Conservation (phyloP, 2,888 invertebrate species). For the Nyleta sp. region DNA sequence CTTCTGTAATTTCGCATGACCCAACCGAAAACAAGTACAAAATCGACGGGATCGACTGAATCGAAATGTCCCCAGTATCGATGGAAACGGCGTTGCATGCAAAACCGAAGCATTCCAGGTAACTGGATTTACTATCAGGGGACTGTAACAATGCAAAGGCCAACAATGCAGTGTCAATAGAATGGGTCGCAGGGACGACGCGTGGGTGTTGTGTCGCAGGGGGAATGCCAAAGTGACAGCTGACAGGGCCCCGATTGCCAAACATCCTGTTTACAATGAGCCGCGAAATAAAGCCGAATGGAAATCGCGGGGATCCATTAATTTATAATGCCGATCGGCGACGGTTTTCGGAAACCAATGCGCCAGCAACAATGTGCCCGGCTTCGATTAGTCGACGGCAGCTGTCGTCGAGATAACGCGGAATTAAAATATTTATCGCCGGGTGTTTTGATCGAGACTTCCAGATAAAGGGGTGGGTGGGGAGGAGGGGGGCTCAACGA, state of each 20-base stretch:
- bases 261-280: slow-evolving; percentile 63
- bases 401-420: slow-evolving; percentile 47
- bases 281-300: slow-evolving; percentile 57
- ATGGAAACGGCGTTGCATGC: slow-evolving; percentile 40
- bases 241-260: slow-evolving; percentile 68
- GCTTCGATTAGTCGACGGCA: slow-evolving; percentile 25
- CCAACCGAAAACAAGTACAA: neutral
- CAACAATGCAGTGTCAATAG: slow-evolving; percentile 69
- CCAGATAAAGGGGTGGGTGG: no score
- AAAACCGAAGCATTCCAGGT: slow-evolving; percentile 66
- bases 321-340: slow-evolving; percentile 53
- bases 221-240: slow-evolving; percentile 70
- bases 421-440: slow-evolving; percentile 49
- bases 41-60: no score
- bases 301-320: slow-evolving; percentile 60
- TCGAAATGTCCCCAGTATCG: slow-evolving; percentile 31
- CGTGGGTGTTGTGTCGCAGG: slow-evolving; percentile 70
- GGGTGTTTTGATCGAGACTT: no score
- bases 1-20: no score
- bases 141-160: slow-evolving; percentile 55
- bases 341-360: slow-evolving; percentile 31
- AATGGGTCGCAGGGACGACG: slow-evolving; percentile 70
- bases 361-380: slow-evolving; percentile 43
- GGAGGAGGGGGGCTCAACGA: no score
- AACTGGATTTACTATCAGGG: slow-evolving; percentile 65